These are phyloP conservation scores for Parasteatoda lunata DNA, from an alignment of 2,888 invertebrate genomes.

Conservation along the genomic window DNA sequence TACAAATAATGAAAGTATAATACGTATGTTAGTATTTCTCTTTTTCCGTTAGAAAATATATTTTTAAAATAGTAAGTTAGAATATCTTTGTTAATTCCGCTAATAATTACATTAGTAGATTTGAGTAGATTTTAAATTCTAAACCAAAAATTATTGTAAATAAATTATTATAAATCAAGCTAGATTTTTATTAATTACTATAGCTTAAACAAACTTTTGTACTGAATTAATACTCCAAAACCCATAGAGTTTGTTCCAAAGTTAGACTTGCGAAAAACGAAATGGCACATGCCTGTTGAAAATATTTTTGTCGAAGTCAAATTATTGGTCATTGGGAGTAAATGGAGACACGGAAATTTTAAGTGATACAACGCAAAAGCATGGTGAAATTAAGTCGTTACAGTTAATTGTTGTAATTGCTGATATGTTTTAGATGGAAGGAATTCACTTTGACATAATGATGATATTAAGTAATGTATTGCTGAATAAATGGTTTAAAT, in stretches of 20 bases:
- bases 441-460: constrained; percentile 19
- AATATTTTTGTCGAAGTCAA: constrained; percentile 26
- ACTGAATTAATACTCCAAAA: background rate
- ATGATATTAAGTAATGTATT: constrained; percentile 29
- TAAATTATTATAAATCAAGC: no score
- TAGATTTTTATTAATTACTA: no score
- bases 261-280: background rate
- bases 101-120: no score
- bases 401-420: constrained; percentile 33
- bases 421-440: constrained; percentile 28
- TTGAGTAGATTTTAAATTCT: no score
- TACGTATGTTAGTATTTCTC: no score
- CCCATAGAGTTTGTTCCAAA: constrained; percentile 4
- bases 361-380: constrained; percentile 13
- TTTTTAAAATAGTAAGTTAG: no score
- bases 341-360: background rate
- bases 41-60: no score
- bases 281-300: background rate
- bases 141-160: no score
- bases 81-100: no score
- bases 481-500: constrained; percentile 23
- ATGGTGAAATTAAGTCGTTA: constrained; percentile 37
- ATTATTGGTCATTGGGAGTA: constrained; percentile 19
- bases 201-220: no score
- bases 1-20: no score